Evolutionary conservation across 1,140 invertebrate genomes (phyloP).

Genomic region (Metaphire vulgaris): DNA sequence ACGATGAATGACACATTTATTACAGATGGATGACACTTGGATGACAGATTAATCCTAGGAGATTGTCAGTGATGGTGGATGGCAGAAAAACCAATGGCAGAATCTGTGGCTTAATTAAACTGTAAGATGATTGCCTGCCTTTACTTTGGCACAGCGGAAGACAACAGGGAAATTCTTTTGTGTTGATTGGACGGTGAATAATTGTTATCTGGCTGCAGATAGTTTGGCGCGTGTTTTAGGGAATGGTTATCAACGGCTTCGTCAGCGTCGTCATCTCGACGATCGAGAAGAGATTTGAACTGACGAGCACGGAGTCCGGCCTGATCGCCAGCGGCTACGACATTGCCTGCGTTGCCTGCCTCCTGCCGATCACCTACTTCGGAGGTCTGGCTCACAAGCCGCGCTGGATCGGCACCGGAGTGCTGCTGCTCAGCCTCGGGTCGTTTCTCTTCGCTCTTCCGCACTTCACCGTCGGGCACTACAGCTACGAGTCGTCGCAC

Average conservation of each 20-base stretch:
- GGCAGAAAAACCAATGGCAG: too few relatives aligned
- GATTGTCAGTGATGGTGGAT: too few relatives aligned
- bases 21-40: too few relatives aligned
- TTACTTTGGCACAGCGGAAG: too few relatives aligned
- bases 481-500: conserved; percentile 27
- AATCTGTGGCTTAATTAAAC: too few relatives aligned
- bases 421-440: conserved; percentile 48
- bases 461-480: conserved; percentile 65
- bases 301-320: conserved; percentile 68
- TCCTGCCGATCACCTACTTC: conserved; percentile 78
- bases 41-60: too few relatives aligned
- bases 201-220: too few relatives aligned
- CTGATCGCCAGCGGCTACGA: conserved; percentile 74
- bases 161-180: too few relatives aligned
- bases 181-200: too few relatives aligned
- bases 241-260: conserved; percentile 80
- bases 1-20: too few relatives aligned
- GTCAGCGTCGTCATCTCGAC: conserved; percentile 83
- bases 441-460: conserved; percentile 88
- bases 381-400: conserved; percentile 75
- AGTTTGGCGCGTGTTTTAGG: too few relatives aligned
- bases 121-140: too few relatives aligned
- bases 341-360: conserved; percentile 69
- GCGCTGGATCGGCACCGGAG: conserved; percentile 60
- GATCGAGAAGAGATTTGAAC: conserved; percentile 73